phyloP scores from a whole-genome alignment of 2,888 invertebrate genomes.

The Cecidostiba fungosa region DNA sequence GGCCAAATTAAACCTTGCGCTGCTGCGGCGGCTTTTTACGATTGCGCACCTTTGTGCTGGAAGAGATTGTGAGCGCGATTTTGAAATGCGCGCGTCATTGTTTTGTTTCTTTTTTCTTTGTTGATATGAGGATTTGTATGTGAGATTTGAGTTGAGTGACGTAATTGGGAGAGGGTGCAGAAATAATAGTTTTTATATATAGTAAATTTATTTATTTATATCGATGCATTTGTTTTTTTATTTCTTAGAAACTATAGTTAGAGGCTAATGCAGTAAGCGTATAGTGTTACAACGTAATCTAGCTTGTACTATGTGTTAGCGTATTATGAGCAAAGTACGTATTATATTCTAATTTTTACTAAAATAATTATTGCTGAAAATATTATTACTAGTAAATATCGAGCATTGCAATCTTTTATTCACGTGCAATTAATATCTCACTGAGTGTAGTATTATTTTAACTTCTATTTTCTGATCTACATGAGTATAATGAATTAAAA shows the following conservation, averaged over 20 bases:
- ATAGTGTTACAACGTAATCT: not conserved
- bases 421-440: no score
- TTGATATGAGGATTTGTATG: no score
- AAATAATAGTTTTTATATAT: not conserved
- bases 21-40: not conserved
- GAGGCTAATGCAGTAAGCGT: not conserved
- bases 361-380: not conserved
- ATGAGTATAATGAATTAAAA: no score
- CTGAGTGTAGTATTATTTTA: no score
- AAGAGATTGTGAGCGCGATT: not conserved
- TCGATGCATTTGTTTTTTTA: not conserved
- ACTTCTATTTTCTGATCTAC: no score
- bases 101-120: not conserved
- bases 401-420: not conserved
- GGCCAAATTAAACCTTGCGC: conserved; percentile 1
- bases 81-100: not conserved
- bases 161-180: not conserved
- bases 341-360: not conserved
- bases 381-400: not conserved
- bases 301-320: conserved; percentile 13
- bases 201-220: not conserved
- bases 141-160: not conserved
- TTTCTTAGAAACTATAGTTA: not conserved
- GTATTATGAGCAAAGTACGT: not conserved
- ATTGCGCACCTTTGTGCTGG: not conserved